Base-by-base conservation (phyloP, 2,888 invertebrate species). In the Lasioglossum morio region DNA sequence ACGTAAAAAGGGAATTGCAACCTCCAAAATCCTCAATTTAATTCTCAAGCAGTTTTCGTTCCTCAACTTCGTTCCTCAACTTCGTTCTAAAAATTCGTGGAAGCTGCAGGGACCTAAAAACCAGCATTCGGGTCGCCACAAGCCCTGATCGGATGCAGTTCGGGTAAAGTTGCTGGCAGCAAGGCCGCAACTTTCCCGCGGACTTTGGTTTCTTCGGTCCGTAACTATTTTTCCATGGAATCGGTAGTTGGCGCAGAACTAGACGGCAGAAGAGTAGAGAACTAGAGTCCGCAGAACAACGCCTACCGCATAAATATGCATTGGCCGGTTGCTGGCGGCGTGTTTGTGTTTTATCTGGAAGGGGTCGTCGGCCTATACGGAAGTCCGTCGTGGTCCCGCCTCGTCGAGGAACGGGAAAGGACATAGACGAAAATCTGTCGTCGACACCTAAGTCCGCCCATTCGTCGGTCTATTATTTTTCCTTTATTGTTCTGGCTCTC, bases 251-350 rank as follows among this genome's bases (percentile, higher is more conserved):
- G 4, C 4, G 37, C 37, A 23, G 27, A 70, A 70, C 84, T 69
- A 37, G 34, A 19, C 30, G 70, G 43, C 12, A 3, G 43, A 43
- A 43, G 43, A 43, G 40, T 43, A 43, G 40, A 43, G 12, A 43
- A 43, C 43, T 43, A 43, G 43, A 78, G 84, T 75, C 34, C 66
- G 66, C 60, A 30, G 30, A 63, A 63, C 60, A 63, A 84, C 85
- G 84, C 84, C 78, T 78, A 60, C 75, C 48, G 40, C 78, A 85
- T 84, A 85, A 70, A 85, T 85, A 85, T 75, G 79, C 78, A 72
- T 77, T 84, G 40, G 23, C n/a, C 43, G 43, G 40, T 53, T 23
- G 53, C 53, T 53, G 53, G 23, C 23, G 23, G 53, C 40, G 40
- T 40, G 37, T 72, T 72, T 43, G 70, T 27, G 70, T 70, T 70